Evolutionary conservation across 2,113 vertebrate genomes (phyloP), one percentile per base, ranked within the genome.

Genomic region (Ammodytes marinus): DNA sequence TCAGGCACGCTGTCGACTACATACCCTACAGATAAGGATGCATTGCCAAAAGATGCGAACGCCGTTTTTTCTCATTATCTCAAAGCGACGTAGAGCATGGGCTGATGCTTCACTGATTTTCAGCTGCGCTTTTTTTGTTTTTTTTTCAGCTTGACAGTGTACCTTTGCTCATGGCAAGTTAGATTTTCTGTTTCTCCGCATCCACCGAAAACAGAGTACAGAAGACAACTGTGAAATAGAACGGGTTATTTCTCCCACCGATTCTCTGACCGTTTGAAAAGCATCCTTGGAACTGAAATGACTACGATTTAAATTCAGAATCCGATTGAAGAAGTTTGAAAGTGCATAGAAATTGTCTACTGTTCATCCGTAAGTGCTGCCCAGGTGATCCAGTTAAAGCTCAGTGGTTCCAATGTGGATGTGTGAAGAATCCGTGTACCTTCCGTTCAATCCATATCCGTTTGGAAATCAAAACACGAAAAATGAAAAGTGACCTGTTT

Each of bases 241-340:
- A 27, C 27, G 85, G 86, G 82, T 80, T 84, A 74, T 86, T 88
- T 80, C 78, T 87, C 49, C 74, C 35, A 27, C 54, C 77, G 45
- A 77, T 74, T 76, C 67, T 76, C 55, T 84, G 80, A 90, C 89
- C 91, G 27, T 87, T 87, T 88, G 74, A 75, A 77, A 86, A 69
- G 40, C 8, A 58, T 58, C 74, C 52, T 72, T 80, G 55, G 85
- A 86, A 79, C 79, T 86, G 72, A 66, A 73, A 87, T 80, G 77
- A 65, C 72, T 55, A 37, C 47, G 43, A 67, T 84, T 74, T 80
- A 59, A 89, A 79, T 85, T 79, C 69, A 77, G 58, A 74, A 70
- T 47, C 68, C 81, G 63, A 67, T 59, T 72, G 67, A 49, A 61
- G 27, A 83, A 82, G 69, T 43, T 27, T 27, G 27, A 27, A 27